Evolutionary conservation across 64 coral and sea anemone species (phyloP), one percentile per base, ranked within the genome.

Genomic region (Montipora sp.): DNA sequence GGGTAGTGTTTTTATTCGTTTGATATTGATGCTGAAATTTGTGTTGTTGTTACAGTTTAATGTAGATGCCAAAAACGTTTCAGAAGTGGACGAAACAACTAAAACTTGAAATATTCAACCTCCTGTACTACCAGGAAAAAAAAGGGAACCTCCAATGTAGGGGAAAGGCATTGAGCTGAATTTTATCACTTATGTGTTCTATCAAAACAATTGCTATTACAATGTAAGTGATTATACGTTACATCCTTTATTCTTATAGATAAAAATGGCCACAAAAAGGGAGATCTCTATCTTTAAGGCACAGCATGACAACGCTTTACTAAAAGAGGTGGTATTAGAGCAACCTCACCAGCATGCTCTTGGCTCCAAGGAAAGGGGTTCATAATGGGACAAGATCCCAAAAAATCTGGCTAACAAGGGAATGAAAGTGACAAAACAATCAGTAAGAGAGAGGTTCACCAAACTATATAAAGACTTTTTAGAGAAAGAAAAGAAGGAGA

Each of bases 201-300:
- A 78, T 78, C 75, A 78, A 78, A 78, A 78, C 75, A 78, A 78
- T 78, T 78, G 75, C 75, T 78, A 44, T 78, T 78, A 78, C 75
- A 78, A 78, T 78, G 43, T 78, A 78, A 78, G 75, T 78, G 75
- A 78, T 78, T 78, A 78, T 78, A 78, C 75, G 48, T 78, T 78
- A 18, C 46, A 48, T 15, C 63, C 63, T 15, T 68, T 68, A 68
- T 36, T 36, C 36, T 36, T 36, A 36, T 36, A 36, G 36, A 36
- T 36, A 36, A 36, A 36, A 36, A 36, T 59, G 57, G 57, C 57
- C 57, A 0, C 57, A 2, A 59, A 59, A 59, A 59, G 57, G 4
- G 57, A 59, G 57, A 7, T 59, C 57, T 59, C 13, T 59, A 59
- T 59, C 57, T 59, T 59, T 13, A 9, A 59, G 57, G 57, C 57